phyloP scores from a whole-genome alignment of 92 coral and sea anemone species.

The Diadumene lineata region DNA sequence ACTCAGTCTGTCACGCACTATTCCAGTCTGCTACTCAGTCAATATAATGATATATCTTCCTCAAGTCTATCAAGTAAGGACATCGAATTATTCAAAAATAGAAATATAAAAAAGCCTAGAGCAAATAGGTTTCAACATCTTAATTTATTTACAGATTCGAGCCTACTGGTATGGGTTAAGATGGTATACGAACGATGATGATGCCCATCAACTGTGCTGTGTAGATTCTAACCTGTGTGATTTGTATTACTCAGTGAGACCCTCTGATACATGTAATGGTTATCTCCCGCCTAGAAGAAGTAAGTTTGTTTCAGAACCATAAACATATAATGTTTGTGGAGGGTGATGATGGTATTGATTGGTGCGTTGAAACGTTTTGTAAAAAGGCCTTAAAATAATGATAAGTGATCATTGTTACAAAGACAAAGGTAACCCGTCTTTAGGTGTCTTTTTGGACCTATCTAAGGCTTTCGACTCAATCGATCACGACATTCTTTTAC shows the following conservation, averaged over 20 bases:
- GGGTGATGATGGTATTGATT: not conserved
- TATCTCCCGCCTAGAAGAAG: slow-evolving; percentile 35
- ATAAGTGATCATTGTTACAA: too few species aligned
- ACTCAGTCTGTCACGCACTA: too few species aligned
- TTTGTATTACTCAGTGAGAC: slow-evolving; percentile 34
- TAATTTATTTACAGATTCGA: not conserved
- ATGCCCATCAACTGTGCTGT: slow-evolving; percentile 45
- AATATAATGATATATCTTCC: not conserved
- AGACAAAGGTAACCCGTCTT: not conserved
- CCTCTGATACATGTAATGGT: slow-evolving; percentile 28
- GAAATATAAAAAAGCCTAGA: too few species aligned
- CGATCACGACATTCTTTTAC: too few species aligned
- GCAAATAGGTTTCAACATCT: too few species aligned
- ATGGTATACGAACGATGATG: slow-evolving; percentile 1
- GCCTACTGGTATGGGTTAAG: not conserved
- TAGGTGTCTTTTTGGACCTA: too few species aligned
- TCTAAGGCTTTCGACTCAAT: too few species aligned
- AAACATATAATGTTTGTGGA: too few species aligned
- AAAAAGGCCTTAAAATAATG: too few species aligned
- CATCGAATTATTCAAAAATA: too few species aligned
- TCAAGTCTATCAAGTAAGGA: not conserved
- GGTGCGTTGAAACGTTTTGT: not conserved
- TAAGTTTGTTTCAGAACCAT: too few species aligned
- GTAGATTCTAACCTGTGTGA: slow-evolving; percentile 42
- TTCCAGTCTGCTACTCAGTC: not conserved